A percentile compares a stretch with the other conserved stretches of the same genome.
Conservation (phyloP, 2,888 invertebrate species). For the Sylvicola cinctus region DNA sequence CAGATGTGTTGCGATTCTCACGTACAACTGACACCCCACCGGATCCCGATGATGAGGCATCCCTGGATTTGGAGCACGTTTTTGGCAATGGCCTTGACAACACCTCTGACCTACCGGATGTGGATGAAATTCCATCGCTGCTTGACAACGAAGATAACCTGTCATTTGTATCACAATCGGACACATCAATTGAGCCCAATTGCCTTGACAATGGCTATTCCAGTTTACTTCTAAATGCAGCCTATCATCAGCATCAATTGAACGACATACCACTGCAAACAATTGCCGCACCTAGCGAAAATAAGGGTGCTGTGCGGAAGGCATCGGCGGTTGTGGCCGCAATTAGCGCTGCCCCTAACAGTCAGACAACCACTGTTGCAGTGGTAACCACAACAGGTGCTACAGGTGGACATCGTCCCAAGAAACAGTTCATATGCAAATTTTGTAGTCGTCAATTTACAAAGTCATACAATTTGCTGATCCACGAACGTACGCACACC, state of each 20-base stretch:
- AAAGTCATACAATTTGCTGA: slow-evolving; percentile 85
- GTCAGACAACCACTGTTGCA: too few relatives aligned
- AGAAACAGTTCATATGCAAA: slow-evolving; percentile 97
- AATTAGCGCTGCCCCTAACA: too few relatives aligned
- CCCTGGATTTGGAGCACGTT: too few relatives aligned
- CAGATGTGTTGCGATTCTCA: slow-evolving; percentile 39
- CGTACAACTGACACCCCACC: slow-evolving; percentile 5
- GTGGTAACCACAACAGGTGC: too few relatives aligned
- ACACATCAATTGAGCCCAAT: slow-evolving; percentile 27
- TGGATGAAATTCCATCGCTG: slow-evolving; percentile 51
- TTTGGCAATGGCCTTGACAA: too few relatives aligned
- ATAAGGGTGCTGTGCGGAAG: too few relatives aligned
- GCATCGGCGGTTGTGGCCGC: too few relatives aligned
- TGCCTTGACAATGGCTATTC: slow-evolving; percentile 47
- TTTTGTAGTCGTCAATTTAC: slow-evolving; percentile 97
- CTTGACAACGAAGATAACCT: slow-evolving; percentile 55
- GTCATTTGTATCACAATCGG: slow-evolving; percentile 32
- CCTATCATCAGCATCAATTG: slow-evolving; percentile 34
- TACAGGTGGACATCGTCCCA: too few relatives aligned
- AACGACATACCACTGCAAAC: slow-evolving; percentile 15
- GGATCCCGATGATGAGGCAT: slow-evolving; percentile 4
- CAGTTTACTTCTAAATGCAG: slow-evolving; percentile 46
- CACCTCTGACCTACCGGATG: slow-evolving; percentile 38
- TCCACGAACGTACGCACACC: slow-evolving; percentile 94
- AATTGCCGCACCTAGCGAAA: too few relatives aligned